Evolutionary conservation across 2,113 vertebrate species (phyloP), one percentile per base, ranked within the genome.

Genomic region (Erythrocercus mccallii): DNA sequence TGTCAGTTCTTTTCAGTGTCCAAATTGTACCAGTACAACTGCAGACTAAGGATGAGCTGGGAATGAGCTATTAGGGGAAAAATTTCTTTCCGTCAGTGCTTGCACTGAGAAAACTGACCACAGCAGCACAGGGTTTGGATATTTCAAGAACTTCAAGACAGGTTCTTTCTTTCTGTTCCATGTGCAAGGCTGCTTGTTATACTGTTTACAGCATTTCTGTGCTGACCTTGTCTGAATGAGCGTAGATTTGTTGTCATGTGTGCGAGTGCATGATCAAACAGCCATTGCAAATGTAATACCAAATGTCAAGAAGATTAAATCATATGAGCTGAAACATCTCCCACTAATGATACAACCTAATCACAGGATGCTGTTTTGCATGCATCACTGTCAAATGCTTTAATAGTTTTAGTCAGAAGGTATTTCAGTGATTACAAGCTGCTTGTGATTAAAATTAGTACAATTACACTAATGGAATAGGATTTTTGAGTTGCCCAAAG

Each of bases 301-400:
- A 81, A 76, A 60, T 48, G 62, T 82, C 88, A 71, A 37, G 57
- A 77, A 76, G 58, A 86, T 90, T 79, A 78, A 76, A 45, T 82
- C 62, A 80, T 61, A 71, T 54, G 65, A 90, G 37, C 54, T 78
- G 56, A 77, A 86, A 80, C 54, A 70, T 81, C 74, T 91, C 47
- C 72, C 9, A 27, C 61, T 92, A 78, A 79, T 64, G 74, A 91
- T 73, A 88, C 33, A 80, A 42, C 40, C 87, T 86, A 64, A 95
- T 86, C 92, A 87, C 74, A 80, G 68, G 70, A 77, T 73, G 80
- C 65, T 62, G 35, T 76, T 82, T 69, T 88, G 71, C 70, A 72
- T 78, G 81, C 53, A 73, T 92, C 80, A 58, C 69, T 89, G 69
- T 94, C 76, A 94, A 89, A 73, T 77, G 69, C 37, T 89, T 37